phyloP scores from a whole-genome alignment of 2,113 vertebrate genomes.

The Petaurus breviceps region DNA sequence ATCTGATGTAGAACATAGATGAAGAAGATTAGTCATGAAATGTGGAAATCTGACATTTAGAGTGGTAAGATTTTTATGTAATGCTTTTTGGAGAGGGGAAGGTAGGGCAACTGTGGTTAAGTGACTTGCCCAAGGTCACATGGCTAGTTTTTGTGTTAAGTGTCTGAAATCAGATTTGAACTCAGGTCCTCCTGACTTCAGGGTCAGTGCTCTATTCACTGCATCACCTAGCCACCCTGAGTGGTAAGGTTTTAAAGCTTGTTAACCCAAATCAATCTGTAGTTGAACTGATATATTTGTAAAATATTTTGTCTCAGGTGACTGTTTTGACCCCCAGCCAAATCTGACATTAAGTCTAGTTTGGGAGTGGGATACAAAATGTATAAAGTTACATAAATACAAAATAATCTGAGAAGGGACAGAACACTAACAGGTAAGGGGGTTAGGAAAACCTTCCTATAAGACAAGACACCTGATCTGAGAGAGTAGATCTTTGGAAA shows the following conservation, averaged over 20 bases:
- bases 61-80: neutral
- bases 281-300: neutral
- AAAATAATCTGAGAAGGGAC: neutral
- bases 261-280: neutral
- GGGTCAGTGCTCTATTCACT: no score
- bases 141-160: no score
- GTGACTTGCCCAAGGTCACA: no score
- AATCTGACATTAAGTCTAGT: neutral
- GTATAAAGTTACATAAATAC: neutral
- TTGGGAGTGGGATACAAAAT: neutral
- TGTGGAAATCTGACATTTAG: constrained; percentile 70
- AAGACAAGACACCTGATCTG: neutral
- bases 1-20: constrained; percentile 72
- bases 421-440: neutral
- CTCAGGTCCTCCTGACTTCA: no score
- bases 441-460: neutral
- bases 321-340: neutral
- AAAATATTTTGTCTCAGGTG: neutral
- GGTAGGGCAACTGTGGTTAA: no score
- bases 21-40: constrained; percentile 70
- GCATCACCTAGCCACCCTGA: no score
- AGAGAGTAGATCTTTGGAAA: neutral
- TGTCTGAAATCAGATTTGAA: no score
- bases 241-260: neutral
- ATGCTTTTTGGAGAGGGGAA: no score